Evolutionary conservation across 2,888 invertebrate genomes (phyloP), one percentile per base, ranked within the genome.

Genomic region (Gymnoscelis rufifasciata): DNA sequence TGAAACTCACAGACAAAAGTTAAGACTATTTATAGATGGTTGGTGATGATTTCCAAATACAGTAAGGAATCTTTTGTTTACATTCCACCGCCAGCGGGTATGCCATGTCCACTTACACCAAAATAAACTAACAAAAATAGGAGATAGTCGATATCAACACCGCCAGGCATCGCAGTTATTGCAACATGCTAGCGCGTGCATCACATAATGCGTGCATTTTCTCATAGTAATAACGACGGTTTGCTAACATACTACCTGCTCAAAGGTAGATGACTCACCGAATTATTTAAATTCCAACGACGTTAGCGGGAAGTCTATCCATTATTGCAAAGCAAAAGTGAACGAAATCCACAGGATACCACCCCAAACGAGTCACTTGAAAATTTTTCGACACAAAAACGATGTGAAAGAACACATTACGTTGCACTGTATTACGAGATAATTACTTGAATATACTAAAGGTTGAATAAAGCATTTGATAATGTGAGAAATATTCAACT

Each of bases 261-360:
- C 62, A 78, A 73, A 19, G 60, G 67, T 56, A 64, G 79, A 78
- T 88, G 87, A 87, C 87, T 88, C 87, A 88, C 87, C 84, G 67
- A 80, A 80, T 86, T 72, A 76, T 86, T 86, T 82, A 86, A 84
- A 88, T 86, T 86, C 81, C 82, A 80, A 83, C 74, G 76, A 78
- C 69, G 77, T 76, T 72, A 83, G 81, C 78, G 80, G 82, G 80
- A 81, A 81, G 68, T 71, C 67, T 68, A 71, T 74, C 71, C 87
- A 87, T 86, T 80, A 82, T 79, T 78, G 73, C 76, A 74, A 67
- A 59, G 59, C 73, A 78, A 74, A 72, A 10, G 68, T 68, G 72
- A 77, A 78, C 71, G 62, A 71, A 78, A 76, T 78, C 78, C 71
- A 74, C 67, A 64, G 81, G 81, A 82, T 78, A 76, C 77, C 78